These are phyloP conservation scores for Cyclura pinguis DNA, from an alignment of 2,797 vertebrate genomes.

Conservation along the genomic window DNA sequence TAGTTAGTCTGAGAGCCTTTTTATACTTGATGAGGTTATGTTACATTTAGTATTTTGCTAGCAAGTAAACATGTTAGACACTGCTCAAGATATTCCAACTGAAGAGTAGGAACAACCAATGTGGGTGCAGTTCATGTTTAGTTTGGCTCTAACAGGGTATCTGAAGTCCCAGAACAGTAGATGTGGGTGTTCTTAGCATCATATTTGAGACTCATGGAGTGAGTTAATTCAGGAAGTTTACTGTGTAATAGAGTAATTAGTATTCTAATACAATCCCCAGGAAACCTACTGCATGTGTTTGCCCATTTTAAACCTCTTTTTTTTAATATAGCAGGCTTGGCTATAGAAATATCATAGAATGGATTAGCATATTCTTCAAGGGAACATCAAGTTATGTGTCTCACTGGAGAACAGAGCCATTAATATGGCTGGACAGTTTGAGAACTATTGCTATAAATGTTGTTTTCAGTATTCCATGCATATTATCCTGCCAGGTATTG, in stretches of 20 bases:
- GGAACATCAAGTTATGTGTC: background rate
- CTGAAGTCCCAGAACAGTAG: background rate
- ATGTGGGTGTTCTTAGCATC: background rate
- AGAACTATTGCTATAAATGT: background rate
- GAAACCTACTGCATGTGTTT: background rate
- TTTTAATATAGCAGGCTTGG: background rate
- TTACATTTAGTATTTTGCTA: background rate
- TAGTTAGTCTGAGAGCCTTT: no score
- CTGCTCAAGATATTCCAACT: background rate
- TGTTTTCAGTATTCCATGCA: background rate
- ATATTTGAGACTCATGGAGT: background rate
- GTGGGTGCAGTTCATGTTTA: background rate
- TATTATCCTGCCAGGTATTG: background rate
- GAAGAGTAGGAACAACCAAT: background rate
- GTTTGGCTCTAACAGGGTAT: background rate
- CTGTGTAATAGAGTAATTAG: background rate
- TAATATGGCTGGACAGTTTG: slow-evolving; percentile 5
- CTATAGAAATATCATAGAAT: background rate
- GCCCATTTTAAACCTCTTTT: background rate
- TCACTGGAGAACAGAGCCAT: background rate
- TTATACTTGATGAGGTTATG: no score
- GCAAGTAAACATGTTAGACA: background rate
- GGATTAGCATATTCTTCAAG: slow-evolving; percentile 7
- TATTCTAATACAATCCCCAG: background rate
- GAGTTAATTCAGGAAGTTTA: background rate